Conservation (phyloP, 2,888 invertebrate genomes). For the Andrena camellia region DNA sequence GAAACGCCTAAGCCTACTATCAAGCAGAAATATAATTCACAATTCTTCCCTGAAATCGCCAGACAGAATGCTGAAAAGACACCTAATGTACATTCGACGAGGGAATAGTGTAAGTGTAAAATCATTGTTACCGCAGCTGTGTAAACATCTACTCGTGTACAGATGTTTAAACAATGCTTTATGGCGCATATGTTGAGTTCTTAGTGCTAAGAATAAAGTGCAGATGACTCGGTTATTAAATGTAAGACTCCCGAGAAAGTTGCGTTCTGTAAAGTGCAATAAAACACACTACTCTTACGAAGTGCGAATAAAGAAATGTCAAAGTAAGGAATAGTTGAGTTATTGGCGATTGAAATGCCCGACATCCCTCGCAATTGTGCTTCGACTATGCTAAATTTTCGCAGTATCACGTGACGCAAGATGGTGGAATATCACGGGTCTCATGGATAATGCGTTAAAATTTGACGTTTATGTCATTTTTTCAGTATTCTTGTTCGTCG, state of each 20-base stretch:
- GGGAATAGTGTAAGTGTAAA: slow-evolving; percentile 48
- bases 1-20: slow-evolving; percentile 82
- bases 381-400: slow-evolving; percentile 46
- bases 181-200: slow-evolving; percentile 20
- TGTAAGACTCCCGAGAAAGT: neutral
- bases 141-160: slow-evolving; percentile 5
- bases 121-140: slow-evolving; percentile 11
- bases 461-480: slow-evolving; percentile 66
- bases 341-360: slow-evolving; percentile 4
- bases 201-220: slow-evolving; percentile 30
- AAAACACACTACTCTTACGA: slow-evolving; percentile 2
- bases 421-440: slow-evolving; percentile 65
- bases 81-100: slow-evolving; percentile 45
- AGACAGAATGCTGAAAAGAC: slow-evolving; percentile 89
- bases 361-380: slow-evolving; percentile 20
- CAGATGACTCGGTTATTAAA: slow-evolving; percentile 18
- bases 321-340: neutral
- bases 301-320: slow-evolving; percentile 11
- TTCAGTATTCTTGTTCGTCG: slow-evolving; percentile 49
- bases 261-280: slow-evolving; percentile 19
- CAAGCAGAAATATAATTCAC: slow-evolving; percentile 96
- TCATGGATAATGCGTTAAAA: slow-evolving; percentile 61
- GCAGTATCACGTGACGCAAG: slow-evolving; percentile 68
- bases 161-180: slow-evolving; percentile 18
- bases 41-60: slow-evolving; percentile 97